Evolutionary conservation across 1,140 invertebrate species (phyloP).

Genomic region (Microplitis mediator): DNA sequence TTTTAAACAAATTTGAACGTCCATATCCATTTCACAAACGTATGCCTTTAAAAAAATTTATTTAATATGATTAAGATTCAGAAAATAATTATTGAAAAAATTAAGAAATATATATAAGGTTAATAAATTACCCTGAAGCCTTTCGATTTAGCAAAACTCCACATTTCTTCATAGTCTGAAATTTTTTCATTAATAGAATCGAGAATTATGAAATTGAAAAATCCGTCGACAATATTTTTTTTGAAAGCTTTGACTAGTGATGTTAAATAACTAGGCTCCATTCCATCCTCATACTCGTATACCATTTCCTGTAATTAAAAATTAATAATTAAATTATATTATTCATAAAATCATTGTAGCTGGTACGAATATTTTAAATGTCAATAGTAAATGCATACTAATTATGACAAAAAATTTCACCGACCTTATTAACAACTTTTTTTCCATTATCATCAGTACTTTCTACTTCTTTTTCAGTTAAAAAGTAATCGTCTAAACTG

Average conservation of each 20-base stretch:
- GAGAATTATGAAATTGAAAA: constrained; percentile 91
- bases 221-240: constrained; percentile 88
- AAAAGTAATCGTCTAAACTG: constrained; percentile 95
- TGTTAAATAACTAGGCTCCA: constrained; percentile 81
- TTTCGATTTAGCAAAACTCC: constrained; percentile 84
- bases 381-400: neutral
- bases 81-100: constrained; percentile 14
- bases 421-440: constrained; percentile 69
- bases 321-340: neutral
- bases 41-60: constrained; percentile 71
- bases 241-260: constrained; percentile 91
- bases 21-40: constrained; percentile 85
- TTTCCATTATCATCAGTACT: constrained; percentile 82
- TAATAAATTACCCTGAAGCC: constrained; percentile 80
- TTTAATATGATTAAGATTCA: neutral
- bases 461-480: constrained; percentile 85
- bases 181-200: constrained; percentile 87
- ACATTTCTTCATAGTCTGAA: constrained; percentile 84
- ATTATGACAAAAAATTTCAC: constrained; percentile 8
- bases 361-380: no score
- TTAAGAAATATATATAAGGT: constrained; percentile 6
- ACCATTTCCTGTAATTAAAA: constrained; percentile 73
- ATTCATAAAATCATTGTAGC: no score
- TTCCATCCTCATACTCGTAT: constrained; percentile 88
- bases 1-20: constrained; percentile 76